Base-by-base conservation (phyloP, 2,797 vertebrate species). In the Echeneis naucrates region DNA sequence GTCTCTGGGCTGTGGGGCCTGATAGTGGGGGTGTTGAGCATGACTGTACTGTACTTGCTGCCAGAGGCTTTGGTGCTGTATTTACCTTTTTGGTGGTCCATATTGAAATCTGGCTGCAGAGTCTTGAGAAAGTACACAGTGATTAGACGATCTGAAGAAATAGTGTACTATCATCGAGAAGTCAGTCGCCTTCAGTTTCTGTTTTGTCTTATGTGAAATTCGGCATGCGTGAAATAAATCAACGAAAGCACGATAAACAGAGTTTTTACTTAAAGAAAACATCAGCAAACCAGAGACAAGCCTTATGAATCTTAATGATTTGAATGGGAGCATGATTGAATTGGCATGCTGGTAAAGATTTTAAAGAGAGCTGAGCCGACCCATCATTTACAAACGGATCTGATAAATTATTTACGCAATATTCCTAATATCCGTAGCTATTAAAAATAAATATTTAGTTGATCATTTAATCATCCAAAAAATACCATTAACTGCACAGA, bases 21-120 rank as follows among this genome's bases (percentile, higher is more conserved):
- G 69, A 77, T 56, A 83, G 21, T 16, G 69, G 42, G 44, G 30
- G 57, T 71, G 72, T 82, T 72, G 21, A 61, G 55, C 37, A 63
- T 59, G 45, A 83, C 55, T 67, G 70, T 66, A 83, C 55, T 67
- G 70, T 66, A 38, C 71, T 19, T 30, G 33, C 8, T 8, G 38
- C 60, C 48, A 56, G 52, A 53, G 61, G 48, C 64, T 59, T 47
- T 7, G 23, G 35, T 68, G 77, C 37, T 68, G 58, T 47, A 47
- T 73, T 72, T n/a, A 54, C 54, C 45, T 57, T 48, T 57, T 40
- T 26, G 8, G 50, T 23, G 9, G 4, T 55, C 44, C 32, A 10
- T 33, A 8, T 63, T 32, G 57, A 72, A 56, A 61, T 26, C 7
- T 58, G 26, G 54, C 48, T 58, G n/a, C 8, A 42, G 17, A 33